Base-by-base conservation (phyloP, 1,140 invertebrate genomes). In the Temnothorax curvispinosus region DNA sequence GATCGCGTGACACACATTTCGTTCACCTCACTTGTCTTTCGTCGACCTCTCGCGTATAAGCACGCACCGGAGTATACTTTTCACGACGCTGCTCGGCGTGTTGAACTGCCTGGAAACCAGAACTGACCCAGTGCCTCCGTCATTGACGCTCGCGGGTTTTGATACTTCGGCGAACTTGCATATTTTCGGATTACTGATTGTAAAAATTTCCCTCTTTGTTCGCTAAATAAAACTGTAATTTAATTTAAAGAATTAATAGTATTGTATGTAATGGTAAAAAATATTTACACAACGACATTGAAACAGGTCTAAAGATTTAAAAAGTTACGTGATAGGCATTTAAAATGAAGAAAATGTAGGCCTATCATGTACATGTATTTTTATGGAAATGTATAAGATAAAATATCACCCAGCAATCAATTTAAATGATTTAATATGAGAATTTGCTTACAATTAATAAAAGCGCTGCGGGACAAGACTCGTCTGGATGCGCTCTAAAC, bases 1-100 rank as follows among this genome's bases (percentile, higher is more conserved):
- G 71, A 60, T 82, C 77, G 76, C 82, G 82, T 93, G 93, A 92
- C 93, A 93, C 72, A 93, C 92, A 93, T 93, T 91, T 93, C 87
- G 86, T 77, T 91, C 76, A 89, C 80, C 87, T 88, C 85, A 74
- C 84, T 65, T 47, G 82, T 85, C 62, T 86, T 67, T 80, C 44
- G 38, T 56, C 78, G 84, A 65, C 75, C 87, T 90, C 82, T 87
- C 81, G 81, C 77, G 74, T 62, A 54, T 77, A 77, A 54, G 58
- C 27, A 38, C 41, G 41, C 56, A 2, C 41, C 35, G 32, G 15
- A 64, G 58, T 54, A 32, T 80, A 47, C 64, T 88, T 89, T 85
- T 87, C 85, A 81, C 52, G 38, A 81, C 78, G 74, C 89, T 62
- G 35, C 15, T 18, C 47, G 62, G 35, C 21, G 38, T 71, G 50